Evolutionary conservation across 92 coral and sea anemone species (phyloP).

Genomic region (Epizoanthus ramosus): DNA sequence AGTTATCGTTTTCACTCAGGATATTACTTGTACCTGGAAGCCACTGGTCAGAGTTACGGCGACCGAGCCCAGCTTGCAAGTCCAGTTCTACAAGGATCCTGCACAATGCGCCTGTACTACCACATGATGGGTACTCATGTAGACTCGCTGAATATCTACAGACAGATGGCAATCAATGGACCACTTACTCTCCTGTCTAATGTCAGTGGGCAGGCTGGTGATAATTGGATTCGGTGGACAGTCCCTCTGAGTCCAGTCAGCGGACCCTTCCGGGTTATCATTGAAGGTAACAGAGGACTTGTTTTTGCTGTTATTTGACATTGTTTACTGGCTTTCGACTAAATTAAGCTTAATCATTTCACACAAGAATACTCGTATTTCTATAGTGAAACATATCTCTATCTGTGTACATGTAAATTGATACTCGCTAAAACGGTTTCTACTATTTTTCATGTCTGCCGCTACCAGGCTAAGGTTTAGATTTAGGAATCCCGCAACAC

Average conservation of each 20-base stretch:
- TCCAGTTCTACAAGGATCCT: slow-evolving; percentile 78
- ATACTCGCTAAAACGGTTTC: no score
- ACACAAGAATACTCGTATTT: no score
- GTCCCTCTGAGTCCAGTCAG: slow-evolving; percentile 51
- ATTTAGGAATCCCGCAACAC: background rate
- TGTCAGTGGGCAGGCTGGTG: slow-evolving; percentile 81
- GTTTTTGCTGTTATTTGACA: no score
- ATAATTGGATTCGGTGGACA: slow-evolving; percentile 77
- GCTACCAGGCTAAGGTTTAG: no score
- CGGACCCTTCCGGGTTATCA: slow-evolving; percentile 80
- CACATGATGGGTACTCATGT: slow-evolving; percentile 93
- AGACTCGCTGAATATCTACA: slow-evolving; percentile 78
- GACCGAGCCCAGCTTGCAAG: slow-evolving; percentile 92
- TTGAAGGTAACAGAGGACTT: slow-evolving; percentile 78
- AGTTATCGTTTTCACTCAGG: slow-evolving; percentile 50
- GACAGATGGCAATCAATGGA: slow-evolving; percentile 73
- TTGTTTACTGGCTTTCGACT: no score
- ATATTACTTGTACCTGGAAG: slow-evolving; percentile 86
- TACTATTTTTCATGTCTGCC: background rate
- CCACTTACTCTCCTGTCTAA: slow-evolving; percentile 59
- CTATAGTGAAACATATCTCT: no score
- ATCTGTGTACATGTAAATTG: background rate
- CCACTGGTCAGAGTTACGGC: slow-evolving; percentile 75
- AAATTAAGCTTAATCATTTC: no score
- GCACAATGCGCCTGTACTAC: slow-evolving; percentile 89